Evolutionary conservation across 2,888 invertebrate species (phyloP).

Genomic region (Andrena dorsata): DNA sequence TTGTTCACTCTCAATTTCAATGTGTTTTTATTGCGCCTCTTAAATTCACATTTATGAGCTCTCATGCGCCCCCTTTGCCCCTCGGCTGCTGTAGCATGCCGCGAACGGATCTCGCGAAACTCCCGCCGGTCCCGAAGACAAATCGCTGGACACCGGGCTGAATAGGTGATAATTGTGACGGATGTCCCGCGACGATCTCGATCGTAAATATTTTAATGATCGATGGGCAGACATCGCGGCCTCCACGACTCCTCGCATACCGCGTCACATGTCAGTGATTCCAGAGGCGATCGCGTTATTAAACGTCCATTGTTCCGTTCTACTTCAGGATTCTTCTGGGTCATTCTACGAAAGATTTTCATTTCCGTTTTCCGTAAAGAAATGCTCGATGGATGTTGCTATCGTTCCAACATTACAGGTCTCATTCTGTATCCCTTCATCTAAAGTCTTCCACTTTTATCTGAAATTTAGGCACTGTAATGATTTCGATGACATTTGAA

Average conservation of each 20-base stretch:
- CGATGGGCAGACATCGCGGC: constrained; percentile 41
- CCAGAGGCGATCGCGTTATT: constrained; percentile 5
- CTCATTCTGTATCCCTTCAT: no score
- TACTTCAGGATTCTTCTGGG: not conserved
- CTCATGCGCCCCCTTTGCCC: constrained; percentile 82
- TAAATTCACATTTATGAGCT: constrained; percentile 86
- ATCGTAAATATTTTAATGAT: constrained; percentile 76
- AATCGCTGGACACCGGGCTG: constrained; percentile 78
- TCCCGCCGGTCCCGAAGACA: constrained; percentile 75
- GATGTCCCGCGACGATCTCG: constrained; percentile 76
- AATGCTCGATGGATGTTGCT: no score
- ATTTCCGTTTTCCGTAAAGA: no score
- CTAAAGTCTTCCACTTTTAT: no score
- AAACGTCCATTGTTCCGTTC: not conserved
- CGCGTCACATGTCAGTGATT: not conserved
- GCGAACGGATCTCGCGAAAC: constrained; percentile 58
- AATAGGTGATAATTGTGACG: constrained; percentile 81
- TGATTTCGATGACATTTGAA: no score
- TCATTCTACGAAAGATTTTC: no score
- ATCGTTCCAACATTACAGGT: no score
- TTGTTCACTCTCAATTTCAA: constrained; percentile 85
- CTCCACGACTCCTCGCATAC: constrained; percentile 68
- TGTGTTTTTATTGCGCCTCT: constrained; percentile 85
- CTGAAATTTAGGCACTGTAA: no score
- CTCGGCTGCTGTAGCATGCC: constrained; percentile 47